phyloP scores from a whole-genome alignment of 2,113 vertebrate genomes.

The Petrocephalus zakoni region DNA sequence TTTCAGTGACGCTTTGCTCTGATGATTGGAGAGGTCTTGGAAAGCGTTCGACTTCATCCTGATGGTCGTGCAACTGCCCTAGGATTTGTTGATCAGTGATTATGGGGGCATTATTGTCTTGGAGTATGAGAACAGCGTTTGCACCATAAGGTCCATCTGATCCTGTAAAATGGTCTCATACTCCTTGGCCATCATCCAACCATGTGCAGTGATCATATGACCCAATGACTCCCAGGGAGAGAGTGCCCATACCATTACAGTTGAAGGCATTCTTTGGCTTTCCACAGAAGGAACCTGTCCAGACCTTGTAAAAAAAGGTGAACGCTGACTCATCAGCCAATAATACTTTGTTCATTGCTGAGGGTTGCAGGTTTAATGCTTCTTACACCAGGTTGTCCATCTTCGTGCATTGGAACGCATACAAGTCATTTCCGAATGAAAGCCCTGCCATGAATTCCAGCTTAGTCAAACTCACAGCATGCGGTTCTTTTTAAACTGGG shows the following conservation, averaged over 20 bases:
- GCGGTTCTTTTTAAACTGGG: neutral
- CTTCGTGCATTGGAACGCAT: neutral
- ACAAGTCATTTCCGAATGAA: neutral
- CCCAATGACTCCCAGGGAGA: neutral
- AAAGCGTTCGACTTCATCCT: neutral
- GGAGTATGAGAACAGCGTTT: neutral
- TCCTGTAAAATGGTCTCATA: neutral
- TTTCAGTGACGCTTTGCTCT: neutral
- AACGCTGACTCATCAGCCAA: neutral
- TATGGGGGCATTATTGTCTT: neutral
- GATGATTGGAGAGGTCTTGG: neutral
- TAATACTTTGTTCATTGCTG: neutral
- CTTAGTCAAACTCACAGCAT: neutral
- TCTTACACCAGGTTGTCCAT: neutral
- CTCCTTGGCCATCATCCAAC: neutral
- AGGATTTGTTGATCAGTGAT: neutral
- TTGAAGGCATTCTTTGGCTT: neutral
- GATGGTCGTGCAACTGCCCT: neutral
- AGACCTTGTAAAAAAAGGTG: neutral
- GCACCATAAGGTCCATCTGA: neutral
- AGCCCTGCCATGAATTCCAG: neutral
- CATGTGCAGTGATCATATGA: neutral
- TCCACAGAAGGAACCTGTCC: neutral
- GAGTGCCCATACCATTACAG: neutral
- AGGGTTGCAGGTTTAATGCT: neutral